Percentiles rank a stretch among this genome's conserved stretches.
Conservation (phyloP, 2,113 vertebrate genomes). For the Thymallus thymallus region DNA sequence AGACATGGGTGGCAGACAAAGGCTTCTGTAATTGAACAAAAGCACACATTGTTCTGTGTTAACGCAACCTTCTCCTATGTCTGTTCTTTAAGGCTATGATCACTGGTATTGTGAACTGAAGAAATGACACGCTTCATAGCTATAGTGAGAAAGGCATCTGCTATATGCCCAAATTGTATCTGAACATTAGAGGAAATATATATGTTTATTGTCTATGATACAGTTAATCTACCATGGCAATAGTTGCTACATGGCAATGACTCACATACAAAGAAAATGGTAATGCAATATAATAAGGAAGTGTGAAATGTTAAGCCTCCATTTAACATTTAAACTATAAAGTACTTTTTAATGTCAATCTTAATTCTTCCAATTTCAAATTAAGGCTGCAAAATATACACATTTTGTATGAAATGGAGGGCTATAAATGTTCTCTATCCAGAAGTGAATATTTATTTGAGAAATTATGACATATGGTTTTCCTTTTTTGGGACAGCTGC, state of each 20-base stretch:
- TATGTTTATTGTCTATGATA: neutral
- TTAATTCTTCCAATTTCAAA: constrained; percentile 18
- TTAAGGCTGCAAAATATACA: constrained; percentile 59
- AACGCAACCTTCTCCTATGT: constrained; percentile 25
- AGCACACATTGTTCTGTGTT: constrained; percentile 61
- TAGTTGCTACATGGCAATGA: constrained; percentile 9
- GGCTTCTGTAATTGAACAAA: constrained; percentile 72
- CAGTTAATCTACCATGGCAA: neutral
- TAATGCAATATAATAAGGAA: neutral
- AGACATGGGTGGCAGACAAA: constrained; percentile 73
- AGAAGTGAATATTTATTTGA: constrained; percentile 47
- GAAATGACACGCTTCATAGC: constrained; percentile 23
- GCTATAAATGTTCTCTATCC: constrained; percentile 59
- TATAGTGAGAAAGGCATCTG: neutral
- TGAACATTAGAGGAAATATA: neutral
- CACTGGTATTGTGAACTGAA: constrained; percentile 37
- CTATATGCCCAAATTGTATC: neutral
- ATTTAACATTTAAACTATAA: constrained; percentile 41
- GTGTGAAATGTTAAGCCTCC: constrained; percentile 24
- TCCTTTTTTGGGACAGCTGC: constrained; percentile 59
- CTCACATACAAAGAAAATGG: neutral
- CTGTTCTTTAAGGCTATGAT: constrained; percentile 22
- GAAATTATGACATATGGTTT: constrained; percentile 62
- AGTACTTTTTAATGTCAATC: constrained; percentile 29
- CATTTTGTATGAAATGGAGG: constrained; percentile 67